phyloP scores from a whole-genome alignment of 2,888 invertebrate species.

The Neocrepidodera transversa region DNA sequence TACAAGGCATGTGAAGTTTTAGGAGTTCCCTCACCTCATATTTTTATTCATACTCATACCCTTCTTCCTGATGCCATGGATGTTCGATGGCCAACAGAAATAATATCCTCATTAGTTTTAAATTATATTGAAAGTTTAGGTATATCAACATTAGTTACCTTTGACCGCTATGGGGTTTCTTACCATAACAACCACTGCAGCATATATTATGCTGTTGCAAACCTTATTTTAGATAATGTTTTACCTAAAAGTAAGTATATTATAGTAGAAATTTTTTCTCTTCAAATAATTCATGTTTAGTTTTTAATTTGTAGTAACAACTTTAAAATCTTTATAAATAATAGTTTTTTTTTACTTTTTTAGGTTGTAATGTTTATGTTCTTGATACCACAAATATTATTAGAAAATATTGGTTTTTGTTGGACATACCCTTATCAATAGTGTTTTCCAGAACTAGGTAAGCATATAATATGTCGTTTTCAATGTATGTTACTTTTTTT shows the following conservation, averaged over 20 bases:
- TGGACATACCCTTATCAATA: slow-evolving; percentile 85
- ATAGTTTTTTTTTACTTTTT: slow-evolving; percentile 19
- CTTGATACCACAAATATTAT: slow-evolving; percentile 85
- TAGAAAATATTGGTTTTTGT: slow-evolving; percentile 83
- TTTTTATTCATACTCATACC: slow-evolving; percentile 75
- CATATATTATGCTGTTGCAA: slow-evolving; percentile 81
- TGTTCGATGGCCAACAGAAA: slow-evolving; percentile 76
- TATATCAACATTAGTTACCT: slow-evolving; percentile 88
- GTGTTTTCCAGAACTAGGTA: slow-evolving; percentile 80
- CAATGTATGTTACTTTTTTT: no score
- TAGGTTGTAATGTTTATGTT: slow-evolving; percentile 82
- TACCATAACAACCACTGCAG: slow-evolving; percentile 92
- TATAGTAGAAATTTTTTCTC: no score
- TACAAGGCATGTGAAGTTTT: slow-evolving; percentile 80
- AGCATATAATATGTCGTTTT: slow-evolving; percentile 53
- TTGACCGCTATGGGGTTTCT: slow-evolving; percentile 93
- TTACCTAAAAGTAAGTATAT: slow-evolving; percentile 73
- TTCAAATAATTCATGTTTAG: neutral
- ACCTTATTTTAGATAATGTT: slow-evolving; percentile 77
- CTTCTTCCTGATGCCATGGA: slow-evolving; percentile 79
- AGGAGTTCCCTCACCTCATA: slow-evolving; percentile 79
- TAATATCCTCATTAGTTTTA: slow-evolving; percentile 69
- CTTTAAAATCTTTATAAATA: neutral
- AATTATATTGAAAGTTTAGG: slow-evolving; percentile 75
- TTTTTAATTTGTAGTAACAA: neutral